Evolutionary conservation across 2,797 vertebrate species (phyloP).

Genomic region (Morus bassanus): DNA sequence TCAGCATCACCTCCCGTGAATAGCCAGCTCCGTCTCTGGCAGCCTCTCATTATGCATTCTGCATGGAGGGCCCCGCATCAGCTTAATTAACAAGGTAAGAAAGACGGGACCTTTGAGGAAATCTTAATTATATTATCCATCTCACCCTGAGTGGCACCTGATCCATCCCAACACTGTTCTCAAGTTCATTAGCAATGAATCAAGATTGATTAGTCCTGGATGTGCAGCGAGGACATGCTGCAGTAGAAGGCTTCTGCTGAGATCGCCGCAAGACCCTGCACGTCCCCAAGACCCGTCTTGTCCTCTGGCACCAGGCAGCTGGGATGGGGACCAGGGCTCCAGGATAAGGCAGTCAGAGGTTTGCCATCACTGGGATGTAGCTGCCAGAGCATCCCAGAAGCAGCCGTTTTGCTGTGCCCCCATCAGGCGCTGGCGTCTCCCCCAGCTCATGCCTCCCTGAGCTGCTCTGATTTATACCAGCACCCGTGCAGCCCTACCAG

Average conservation of each 20-base stretch:
- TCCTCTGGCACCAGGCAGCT: not conserved
- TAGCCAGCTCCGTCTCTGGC: not conserved
- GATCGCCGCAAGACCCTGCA: accelerated
- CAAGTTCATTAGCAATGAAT: constrained; percentile 61
- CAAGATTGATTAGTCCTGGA: constrained; percentile 42
- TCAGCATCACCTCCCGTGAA: not conserved
- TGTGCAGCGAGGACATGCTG: not conserved
- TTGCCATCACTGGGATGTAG: not conserved
- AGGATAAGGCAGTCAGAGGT: not conserved
- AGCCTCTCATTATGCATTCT: constrained; percentile 31
- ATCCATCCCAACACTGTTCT: constrained; percentile 46
- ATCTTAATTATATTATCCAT: constrained; percentile 69
- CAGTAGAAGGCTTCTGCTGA: not conserved
- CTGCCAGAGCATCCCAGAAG: not conserved
- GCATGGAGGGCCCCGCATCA: not conserved
- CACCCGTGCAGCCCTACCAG: accelerated
- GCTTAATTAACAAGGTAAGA: constrained; percentile 69
- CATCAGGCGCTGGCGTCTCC: accelerated
- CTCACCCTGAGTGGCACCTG: constrained; percentile 59
- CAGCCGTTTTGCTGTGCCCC: not conserved
- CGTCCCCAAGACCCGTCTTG: not conserved
- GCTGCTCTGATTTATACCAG: not conserved
- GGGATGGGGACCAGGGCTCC: not conserved
- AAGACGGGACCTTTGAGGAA: constrained; percentile 57
- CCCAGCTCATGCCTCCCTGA: accelerated